Evolutionary conservation across 2,888 invertebrate species (phyloP), one percentile per base, ranked within the genome.

Genomic region (Limnephilus rhombicus): DNA sequence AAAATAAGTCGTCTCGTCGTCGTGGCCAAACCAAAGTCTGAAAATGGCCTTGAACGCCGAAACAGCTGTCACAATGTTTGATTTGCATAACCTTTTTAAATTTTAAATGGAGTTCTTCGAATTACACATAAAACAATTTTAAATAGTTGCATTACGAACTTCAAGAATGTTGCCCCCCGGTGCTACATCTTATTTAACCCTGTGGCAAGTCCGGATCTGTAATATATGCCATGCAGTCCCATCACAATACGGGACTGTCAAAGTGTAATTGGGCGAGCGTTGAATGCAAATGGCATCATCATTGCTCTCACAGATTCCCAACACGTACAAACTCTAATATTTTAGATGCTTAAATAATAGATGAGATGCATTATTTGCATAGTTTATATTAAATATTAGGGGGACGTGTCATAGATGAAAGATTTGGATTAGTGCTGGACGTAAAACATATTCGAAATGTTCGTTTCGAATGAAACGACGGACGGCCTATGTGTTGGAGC

Each of bases 231-330:
- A 68, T 68, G 68, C 68, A 24, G 68, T 18, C 68, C n/a, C 68
- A 68, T 68, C 24, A 68, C 68, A 68, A 68, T 68, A 68, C 68
- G 68, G 31, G 82, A 34, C 82, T 82, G 83, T 41, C 83, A 41
- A 83, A 34, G 37, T n/a, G 83, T 83, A 83, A 83, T 83, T 83
- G 83, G 83, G 37, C 83, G 83, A 15, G 37, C 83, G 37, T 9
- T 41, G 83, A 15, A 83, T 83, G 37, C 83, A 83, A 83, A 83
- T 83, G 18, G 83, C 37, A 5, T 24, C 9, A 18, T 83, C 41
- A 41, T 83, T 83, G 15, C 37, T 37, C 37, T 41, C 83, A 24
- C 24, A 13, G 83, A 41, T 83, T 41, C 37, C 37, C 31, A 83
- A 83, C 83, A 24, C 68, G 68, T 68, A 68, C 7, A 2, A 24